phyloP scores from a whole-genome alignment of 1,140 invertebrate species.

The Listronotus bonariensis region DNA sequence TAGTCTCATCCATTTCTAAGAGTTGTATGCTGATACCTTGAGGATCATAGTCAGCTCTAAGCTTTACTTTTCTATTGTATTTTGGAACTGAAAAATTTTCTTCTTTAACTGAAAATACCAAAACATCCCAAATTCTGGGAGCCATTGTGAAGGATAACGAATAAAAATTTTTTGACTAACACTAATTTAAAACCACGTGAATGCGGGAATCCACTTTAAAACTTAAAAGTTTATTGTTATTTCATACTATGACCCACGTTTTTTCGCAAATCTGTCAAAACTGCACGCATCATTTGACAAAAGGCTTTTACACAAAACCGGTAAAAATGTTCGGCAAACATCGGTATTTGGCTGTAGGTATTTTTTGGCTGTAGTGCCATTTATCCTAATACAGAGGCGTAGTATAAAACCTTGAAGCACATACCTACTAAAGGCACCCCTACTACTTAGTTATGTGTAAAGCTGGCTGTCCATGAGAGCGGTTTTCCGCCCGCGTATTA shows the following conservation, averaged over 20 bases:
- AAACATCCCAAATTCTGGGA: conserved; percentile 66
- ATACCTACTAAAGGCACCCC: too few relatives aligned
- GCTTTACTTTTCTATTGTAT: conserved; percentile 69
- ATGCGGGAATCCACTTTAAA: conserved; percentile 13
- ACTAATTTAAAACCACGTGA: conserved; percentile 11
- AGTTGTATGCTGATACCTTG: conserved; percentile 75
- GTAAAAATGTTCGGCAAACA: conserved; percentile 11
- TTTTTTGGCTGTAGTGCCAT: not conserved
- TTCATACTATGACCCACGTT: conserved; percentile 34
- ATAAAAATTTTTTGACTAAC: conserved; percentile 8
- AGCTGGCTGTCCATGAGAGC: too few relatives aligned
- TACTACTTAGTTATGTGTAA: too few relatives aligned
- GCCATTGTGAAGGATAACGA: conserved; percentile 25
- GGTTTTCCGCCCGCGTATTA: too few relatives aligned
- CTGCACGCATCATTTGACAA: conserved; percentile 34
- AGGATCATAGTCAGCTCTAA: conserved; percentile 75
- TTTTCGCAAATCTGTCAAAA: conserved; percentile 31
- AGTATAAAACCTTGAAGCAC: too few relatives aligned
- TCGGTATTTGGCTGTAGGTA: not conserved
- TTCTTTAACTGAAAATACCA: conserved; percentile 67
- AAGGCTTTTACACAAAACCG: conserved; percentile 21
- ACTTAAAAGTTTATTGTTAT: conserved; percentile 18
- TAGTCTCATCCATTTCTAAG: conserved; percentile 59
- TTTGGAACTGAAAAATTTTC: conserved; percentile 68
- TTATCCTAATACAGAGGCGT: not conserved